Evolutionary conservation across 2,797 vertebrate genomes (phyloP), one percentile per base, ranked within the genome.

Genomic region (Macrochelys suwanniensis): DNA sequence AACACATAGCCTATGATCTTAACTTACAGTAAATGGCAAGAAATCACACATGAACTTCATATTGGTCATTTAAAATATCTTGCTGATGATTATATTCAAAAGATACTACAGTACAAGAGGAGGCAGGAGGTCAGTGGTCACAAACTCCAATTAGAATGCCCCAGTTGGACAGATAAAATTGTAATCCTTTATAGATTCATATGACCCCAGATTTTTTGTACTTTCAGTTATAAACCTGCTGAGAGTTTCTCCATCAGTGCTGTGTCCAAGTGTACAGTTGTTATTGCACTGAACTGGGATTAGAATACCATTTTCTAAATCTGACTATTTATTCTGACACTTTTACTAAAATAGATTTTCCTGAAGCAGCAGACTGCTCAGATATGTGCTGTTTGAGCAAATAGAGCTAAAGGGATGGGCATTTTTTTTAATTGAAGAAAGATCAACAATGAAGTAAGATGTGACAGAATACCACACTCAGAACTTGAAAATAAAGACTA

Each of bases 11-110:
- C 16, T 59, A 3, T 80, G n/a, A n/a, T 74, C 42, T 84, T 71
- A 23, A 6, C 0, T 0, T 54, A n/a, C 4, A 56, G 42, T 47
- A 47, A 76, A 76, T 47, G 7, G 25, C 12, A 77, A 37, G 25
- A 74, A 76, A 47, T 47, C 74, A 47, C 21, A 76, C 15, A 47
- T 47, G 45, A 31, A 77, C 45, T 28, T 49, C 74, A 77, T 77
- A 49, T 4, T 77, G 7, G 15, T 5, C 45, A 49, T 77, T 77
- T 49, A 77, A 45, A 47, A 76, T 8, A 45, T 49, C 28, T 49
- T 77, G 26, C 45, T 47, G 45, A 71, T 23, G n/a, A 71, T 33
- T 61, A 33, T 49, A 77, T 49, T 49, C 10, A 74, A 49, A 47
- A 77, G 26, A 49, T 42, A 71, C n/a, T 25, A 5, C 45, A 47